Conservation (phyloP, 2,113 vertebrate genomes). For the Zosterops borbonicus region DNA sequence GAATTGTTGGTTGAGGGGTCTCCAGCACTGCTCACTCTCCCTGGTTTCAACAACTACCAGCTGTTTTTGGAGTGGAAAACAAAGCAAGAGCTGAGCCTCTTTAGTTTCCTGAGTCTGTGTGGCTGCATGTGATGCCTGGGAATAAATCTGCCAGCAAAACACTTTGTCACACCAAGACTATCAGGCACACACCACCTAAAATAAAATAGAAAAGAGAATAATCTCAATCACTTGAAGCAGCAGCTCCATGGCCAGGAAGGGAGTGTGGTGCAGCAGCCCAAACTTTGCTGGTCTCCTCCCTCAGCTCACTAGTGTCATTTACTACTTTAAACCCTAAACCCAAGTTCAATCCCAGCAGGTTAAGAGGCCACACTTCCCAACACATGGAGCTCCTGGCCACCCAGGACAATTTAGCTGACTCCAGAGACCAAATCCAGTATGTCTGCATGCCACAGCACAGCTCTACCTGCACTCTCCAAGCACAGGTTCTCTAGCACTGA, state of each 20-base stretch:
- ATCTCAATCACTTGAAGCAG: neutral
- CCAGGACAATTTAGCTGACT: neutral
- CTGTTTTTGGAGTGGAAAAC: neutral
- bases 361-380: neutral
- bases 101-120: neutral
- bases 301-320: neutral
- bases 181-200: neutral
- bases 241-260: neutral
- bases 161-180: neutral
- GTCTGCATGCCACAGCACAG: neutral
- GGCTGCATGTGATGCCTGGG: neutral
- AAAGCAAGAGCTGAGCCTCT: neutral
- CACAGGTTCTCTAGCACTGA: neutral
- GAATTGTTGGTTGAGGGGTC: neutral
- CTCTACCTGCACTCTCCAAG: neutral
- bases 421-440: neutral
- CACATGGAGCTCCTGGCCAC: neutral
- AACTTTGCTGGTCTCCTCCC: neutral
- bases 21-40: neutral
- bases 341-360: neutral
- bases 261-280: neutral
- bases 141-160: neutral
- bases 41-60: neutral
- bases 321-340: neutral
- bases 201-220: neutral